Evolutionary conservation across 1,140 invertebrate species (phyloP), one percentile per base, ranked within the genome.

Genomic region (Ooceraea biroi): DNA sequence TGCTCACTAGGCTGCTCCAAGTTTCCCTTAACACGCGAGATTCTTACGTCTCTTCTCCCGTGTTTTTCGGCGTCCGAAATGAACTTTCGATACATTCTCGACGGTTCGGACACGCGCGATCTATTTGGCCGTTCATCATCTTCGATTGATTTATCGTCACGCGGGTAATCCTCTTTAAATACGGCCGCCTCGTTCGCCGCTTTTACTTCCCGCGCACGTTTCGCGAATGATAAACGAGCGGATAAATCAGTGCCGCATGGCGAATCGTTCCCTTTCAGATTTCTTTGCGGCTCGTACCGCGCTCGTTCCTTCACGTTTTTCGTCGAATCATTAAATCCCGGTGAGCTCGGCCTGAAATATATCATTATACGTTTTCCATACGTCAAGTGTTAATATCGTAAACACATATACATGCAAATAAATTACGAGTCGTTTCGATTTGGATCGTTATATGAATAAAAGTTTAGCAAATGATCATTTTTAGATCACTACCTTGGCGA

Each of bases 221-320:
- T 41, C 76, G 63, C 50, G 25, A 69, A 78, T 78, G 76, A 78
- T 69, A 69, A 78, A 78, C 76, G 76, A 78, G 76, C 76, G 76
- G 76, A 78, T 78, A 78, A 78, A 78, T 78, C 76, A 78, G 48
- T 57, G 63, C 48, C 30, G 63, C 22, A 30, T 19, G 48, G 63
- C 50, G 36, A 78, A 55, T 78, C 63, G 76, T 78, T 22, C 50
- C 36, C 36, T n/a, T 78, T 52, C 44, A 69, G 69, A 78, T 78
- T 78, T 69, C 76, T 78, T 78, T 48, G 73, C 58, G 14, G n/a
- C 60, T 78, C 63, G 36, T 41, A 27, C 22, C 36, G 11, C 48
- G 48, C 68, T 55, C 50, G 76, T 55, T 25, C 68, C 22, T 19
- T 27, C 22, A 0, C 63, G 48, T 78, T 78, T 78, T 78, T 57